Evolutionary conservation across 2,888 invertebrate species (phyloP).

Genomic region (Anodontia alba): DNA sequence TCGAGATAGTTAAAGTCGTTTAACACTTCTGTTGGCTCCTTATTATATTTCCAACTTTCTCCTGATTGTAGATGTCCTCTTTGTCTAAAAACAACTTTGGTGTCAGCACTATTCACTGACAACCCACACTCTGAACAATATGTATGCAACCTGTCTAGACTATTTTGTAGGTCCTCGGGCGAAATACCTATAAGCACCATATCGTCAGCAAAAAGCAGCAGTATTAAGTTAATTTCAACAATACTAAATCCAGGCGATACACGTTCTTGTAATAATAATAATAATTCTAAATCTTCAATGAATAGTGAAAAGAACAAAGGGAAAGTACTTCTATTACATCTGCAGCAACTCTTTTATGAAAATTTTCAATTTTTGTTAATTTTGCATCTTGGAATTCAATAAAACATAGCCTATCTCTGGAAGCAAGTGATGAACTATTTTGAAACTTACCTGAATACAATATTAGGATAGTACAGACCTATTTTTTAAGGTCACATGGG

Average conservation of each 20-base stretch:
- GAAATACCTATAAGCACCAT: conserved; percentile 20
- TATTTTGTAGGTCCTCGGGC: conserved; percentile 16
- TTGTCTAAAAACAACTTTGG: conserved; percentile 17
- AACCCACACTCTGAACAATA: conserved; percentile 24
- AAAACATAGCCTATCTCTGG: no score
- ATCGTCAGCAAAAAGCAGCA: conserved; percentile 28
- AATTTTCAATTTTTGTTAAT: no score
- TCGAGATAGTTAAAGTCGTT: conserved; percentile 30
- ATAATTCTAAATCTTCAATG: no score
- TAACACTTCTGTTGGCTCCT: not conserved
- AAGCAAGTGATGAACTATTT: no score
- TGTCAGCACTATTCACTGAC: conserved; percentile 1
- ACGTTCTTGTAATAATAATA: conserved; percentile 16
- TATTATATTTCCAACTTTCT: conserved; percentile 22
- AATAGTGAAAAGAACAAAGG: conserved; percentile 29
- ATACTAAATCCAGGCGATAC: conserved; percentile 1
- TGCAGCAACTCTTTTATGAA: no score
- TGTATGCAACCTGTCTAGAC: not conserved
- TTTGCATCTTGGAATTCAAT: no score
- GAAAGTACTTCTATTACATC: conserved; percentile 29
- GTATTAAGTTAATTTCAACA: conserved; percentile 10
- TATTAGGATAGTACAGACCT: no score
- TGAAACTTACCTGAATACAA: no score
- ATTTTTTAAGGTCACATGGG: no score
- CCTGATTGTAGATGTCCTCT: not conserved